Base-by-base conservation (phyloP, 2,888 invertebrate species). In the Aleiodes alternator region DNA sequence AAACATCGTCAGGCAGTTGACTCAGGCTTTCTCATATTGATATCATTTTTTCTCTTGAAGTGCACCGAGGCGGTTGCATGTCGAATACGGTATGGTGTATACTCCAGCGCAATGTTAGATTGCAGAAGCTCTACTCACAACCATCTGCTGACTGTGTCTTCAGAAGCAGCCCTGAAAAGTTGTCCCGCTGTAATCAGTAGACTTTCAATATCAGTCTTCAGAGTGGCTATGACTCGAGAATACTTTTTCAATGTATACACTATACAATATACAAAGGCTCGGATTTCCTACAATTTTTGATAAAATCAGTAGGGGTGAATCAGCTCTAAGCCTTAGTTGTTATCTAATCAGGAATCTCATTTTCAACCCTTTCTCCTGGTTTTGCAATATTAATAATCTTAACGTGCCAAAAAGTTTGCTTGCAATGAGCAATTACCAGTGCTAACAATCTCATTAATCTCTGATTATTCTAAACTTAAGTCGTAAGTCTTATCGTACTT, bases 321-420 rank as follows among this genome's bases (percentile, higher is more conserved):
- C 16, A 12, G 1, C 16, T 8, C 70, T 70, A 8, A 9, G 38
- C 29, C 48, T 71, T 55, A 9, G 66, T 48, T 48, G 71, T 72
- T 9, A 75, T 66, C 34, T 12, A 55, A 5, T 75, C 48, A 34
- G 75, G 71, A 9, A 75, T 23, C 23, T 23, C 23, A 23, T 1
- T 23, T 23, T 23, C 23, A 23, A 23, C 71, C 16, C 59, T 9
- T 6, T 71, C 66, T 50, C 66, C 75, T 12, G 11, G 51, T 9
- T 71, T 43, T 0, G 14, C 23, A 48, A 31, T n/a, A 11, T 50
- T 72, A 8, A 51, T 12, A 6, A 38, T 11, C n/a, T 70, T 69
- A 7, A 70, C 72, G 4, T 31, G n/a, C 1, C 2, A 70, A 0
- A 70, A 55, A 6, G 38, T 70, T 70, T 70, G 43, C 14, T 57